Conservation (phyloP, 2,797 vertebrate genomes). For the Xenops minutus region DNA sequence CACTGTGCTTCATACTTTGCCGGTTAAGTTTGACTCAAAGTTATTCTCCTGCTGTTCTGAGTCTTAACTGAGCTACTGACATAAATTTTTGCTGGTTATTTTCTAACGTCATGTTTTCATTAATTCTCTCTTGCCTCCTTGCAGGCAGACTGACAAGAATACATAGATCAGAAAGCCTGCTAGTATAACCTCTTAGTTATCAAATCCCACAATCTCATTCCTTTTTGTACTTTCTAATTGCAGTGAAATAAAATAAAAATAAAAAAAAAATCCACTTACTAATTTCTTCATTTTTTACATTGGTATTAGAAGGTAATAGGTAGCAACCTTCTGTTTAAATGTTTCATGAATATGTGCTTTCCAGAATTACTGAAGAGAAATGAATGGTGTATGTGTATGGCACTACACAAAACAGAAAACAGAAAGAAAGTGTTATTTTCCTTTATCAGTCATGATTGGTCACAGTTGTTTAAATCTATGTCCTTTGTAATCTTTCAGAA, state of each 20-base stretch:
- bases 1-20: not conserved
- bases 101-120: slow-evolving; percentile 14
- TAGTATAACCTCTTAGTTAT: not conserved
- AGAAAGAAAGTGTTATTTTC: not conserved
- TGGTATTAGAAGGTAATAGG: not conserved
- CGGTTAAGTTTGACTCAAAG: not conserved
- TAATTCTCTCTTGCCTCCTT: not conserved
- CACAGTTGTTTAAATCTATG: not conserved
- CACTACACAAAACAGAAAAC: not conserved
- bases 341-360: not conserved
- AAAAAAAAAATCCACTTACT: not conserved
- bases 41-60: slow-evolving; percentile 7
- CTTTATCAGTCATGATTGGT: not conserved
- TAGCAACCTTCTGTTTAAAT: not conserved
- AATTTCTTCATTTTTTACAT: not conserved
- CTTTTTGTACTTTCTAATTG: not conserved
- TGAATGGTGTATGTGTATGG: not conserved
- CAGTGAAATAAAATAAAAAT: not conserved
- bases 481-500: not conserved
- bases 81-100: not conserved
- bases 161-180: not conserved
- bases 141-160: not conserved
- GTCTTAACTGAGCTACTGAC: not conserved
- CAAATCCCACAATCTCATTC: not conserved
- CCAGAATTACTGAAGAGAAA: not conserved